phyloP scores from a whole-genome alignment of 2,113 vertebrate species.

The Cinclus cinclus region DNA sequence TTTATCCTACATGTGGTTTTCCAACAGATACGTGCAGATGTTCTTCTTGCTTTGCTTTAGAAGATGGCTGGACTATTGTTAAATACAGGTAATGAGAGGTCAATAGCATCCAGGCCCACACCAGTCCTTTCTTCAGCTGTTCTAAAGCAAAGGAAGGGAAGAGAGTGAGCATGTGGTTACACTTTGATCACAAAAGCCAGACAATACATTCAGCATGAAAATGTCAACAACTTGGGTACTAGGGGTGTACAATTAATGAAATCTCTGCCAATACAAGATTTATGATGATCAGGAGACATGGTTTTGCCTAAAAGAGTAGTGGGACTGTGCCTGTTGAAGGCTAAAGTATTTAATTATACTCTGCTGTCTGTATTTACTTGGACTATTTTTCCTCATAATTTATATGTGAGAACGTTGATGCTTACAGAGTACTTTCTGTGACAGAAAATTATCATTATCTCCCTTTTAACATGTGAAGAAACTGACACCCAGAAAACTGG shows the following conservation, averaged over 20 bases:
- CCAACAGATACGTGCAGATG: background rate
- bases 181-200: background rate
- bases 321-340: background rate
- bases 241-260: background rate
- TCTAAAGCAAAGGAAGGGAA: background rate
- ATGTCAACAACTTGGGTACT: background rate
- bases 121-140: background rate
- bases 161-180: background rate
- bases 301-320: background rate
- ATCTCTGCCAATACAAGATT: background rate
- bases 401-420: background rate
- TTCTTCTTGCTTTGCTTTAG: background rate
- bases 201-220: background rate
- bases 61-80: background rate
- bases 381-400: background rate
- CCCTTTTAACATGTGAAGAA: background rate
- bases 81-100: background rate
- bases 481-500: background rate
- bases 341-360: background rate
- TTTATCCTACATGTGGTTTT: background rate
- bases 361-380: background rate
- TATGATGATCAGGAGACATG: background rate
- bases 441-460: background rate
- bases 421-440: background rate
- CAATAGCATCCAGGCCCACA: background rate